Evolutionary conservation across 2,888 invertebrate species (phyloP).

Genomic region (Orgyia antiqua): DNA sequence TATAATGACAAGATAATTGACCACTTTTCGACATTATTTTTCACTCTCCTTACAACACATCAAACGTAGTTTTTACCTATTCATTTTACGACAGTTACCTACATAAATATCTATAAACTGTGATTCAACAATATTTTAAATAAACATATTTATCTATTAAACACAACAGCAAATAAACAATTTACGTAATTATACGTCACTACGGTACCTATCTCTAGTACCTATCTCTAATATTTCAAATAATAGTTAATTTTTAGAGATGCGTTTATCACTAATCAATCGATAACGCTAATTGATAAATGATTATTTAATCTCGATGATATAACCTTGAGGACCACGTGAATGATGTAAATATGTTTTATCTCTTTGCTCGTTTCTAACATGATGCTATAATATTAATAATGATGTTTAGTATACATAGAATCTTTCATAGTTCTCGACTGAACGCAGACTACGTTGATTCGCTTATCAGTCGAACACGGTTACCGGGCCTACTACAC

Average conservation of each 20-base stretch:
- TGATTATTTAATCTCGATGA: conserved; percentile 12
- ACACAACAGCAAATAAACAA: conserved; percentile 3
- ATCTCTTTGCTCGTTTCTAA: conserved; percentile 28
- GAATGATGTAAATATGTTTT: conserved; percentile 25
- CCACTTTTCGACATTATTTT: too few species aligned
- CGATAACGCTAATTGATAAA: conserved; percentile 17
- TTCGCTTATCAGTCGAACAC: conserved; percentile 61
- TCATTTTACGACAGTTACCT: too few species aligned
- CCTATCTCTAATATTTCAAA: conserved; percentile 14
- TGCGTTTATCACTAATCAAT: conserved; percentile 16
- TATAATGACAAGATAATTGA: too few species aligned
- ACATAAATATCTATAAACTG: too few species aligned
- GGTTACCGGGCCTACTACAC: conserved; percentile 29
- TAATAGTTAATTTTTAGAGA: conserved; percentile 16
- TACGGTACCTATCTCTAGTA: conserved; percentile 2
- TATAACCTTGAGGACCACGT: conserved; percentile 22
- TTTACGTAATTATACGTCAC: conserved; percentile 17
- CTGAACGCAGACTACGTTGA: conserved; percentile 40
- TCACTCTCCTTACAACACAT: too few species aligned
- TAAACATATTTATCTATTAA: too few species aligned
- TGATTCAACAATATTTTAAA: too few species aligned
- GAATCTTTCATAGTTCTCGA: conserved; percentile 31
- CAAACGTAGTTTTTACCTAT: too few species aligned
- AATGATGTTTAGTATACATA: conserved; percentile 26
- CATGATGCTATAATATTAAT: conserved; percentile 26